phyloP scores from a whole-genome alignment of 2,888 invertebrate genomes.

The Campoletis raptor region DNA sequence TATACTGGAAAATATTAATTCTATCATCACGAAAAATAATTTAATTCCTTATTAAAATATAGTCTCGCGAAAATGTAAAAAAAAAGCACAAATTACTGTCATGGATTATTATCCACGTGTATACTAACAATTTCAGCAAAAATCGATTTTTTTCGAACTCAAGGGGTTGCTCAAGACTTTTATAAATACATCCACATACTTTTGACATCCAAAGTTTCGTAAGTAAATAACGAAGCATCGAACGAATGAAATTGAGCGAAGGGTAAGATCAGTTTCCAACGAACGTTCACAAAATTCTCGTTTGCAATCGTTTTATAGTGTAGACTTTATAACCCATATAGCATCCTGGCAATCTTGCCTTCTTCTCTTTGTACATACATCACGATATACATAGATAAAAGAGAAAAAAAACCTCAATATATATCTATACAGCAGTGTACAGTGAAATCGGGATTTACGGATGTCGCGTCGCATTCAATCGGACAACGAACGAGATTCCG shows the following conservation, averaged over 20 bases:
- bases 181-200: background rate
- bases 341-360: background rate
- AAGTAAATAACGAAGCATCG: conserved; percentile 61
- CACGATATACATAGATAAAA: background rate
- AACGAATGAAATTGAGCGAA: conserved; percentile 68
- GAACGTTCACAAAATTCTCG: conserved; percentile 68
- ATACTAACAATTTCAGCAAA: background rate
- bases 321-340: background rate
- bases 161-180: background rate
- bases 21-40: too few species aligned
- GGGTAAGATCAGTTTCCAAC: conserved; percentile 51
- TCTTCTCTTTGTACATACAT: background rate
- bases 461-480: conserved; percentile 69
- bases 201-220: conserved; percentile 10
- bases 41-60: too few species aligned
- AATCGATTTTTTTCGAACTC: background rate
- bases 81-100: background rate
- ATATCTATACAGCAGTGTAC: conserved; percentile 34
- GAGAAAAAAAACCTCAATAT: conserved; percentile 24
- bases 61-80: too few species aligned
- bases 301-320: conserved; percentile 58
- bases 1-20: too few species aligned
- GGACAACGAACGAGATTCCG: conserved; percentile 66
- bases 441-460: conserved; percentile 64
- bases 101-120: background rate